These are phyloP conservation scores for Chrysaora quinquecirrha DNA, from an alignment of 30 jellyfish, hydroid and myxozoan genomes.

Conservation along the genomic window DNA sequence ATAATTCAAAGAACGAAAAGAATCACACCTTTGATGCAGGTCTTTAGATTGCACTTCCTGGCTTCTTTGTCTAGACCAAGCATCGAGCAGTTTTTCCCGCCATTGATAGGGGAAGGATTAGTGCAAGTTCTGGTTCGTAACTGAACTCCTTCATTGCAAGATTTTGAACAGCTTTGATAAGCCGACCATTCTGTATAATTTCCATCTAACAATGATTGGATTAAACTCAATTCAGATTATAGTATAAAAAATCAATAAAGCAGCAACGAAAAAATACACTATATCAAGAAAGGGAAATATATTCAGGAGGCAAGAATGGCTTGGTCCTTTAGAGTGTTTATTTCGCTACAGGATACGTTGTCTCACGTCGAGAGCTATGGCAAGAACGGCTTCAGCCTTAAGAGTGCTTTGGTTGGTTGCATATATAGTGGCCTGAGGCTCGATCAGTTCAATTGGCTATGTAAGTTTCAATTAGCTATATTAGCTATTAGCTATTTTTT, in stretches of 20 bases:
- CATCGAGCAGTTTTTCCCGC: conserved; percentile 50
- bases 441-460: too few relatives aligned
- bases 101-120: conserved; percentile 58
- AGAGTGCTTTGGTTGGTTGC: too few relatives aligned
- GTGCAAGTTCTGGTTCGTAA: conserved; percentile 49
- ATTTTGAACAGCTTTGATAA: conserved; percentile 49
- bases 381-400: too few relatives aligned
- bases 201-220: conserved; percentile 29
- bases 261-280: not conserved
- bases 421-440: too few relatives aligned
- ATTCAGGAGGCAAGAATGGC: not conserved
- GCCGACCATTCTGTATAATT: conserved; percentile 52
- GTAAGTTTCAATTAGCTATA: too few relatives aligned
- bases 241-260: not conserved
- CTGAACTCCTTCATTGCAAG: conserved; percentile 68
- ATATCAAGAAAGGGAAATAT: not conserved
- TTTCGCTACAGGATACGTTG: not conserved
- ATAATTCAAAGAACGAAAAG: too few relatives aligned
- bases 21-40: conserved; percentile 8
- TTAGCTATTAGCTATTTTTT: too few relatives aligned
- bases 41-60: conserved; percentile 9
- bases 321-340: not conserved
- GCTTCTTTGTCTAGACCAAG: conserved; percentile 27
- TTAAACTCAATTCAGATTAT: not conserved
- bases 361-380: not conserved